Evolutionary conservation across 2,113 vertebrate genomes (phyloP).

Genomic region (Neopipo cinnamomea): DNA sequence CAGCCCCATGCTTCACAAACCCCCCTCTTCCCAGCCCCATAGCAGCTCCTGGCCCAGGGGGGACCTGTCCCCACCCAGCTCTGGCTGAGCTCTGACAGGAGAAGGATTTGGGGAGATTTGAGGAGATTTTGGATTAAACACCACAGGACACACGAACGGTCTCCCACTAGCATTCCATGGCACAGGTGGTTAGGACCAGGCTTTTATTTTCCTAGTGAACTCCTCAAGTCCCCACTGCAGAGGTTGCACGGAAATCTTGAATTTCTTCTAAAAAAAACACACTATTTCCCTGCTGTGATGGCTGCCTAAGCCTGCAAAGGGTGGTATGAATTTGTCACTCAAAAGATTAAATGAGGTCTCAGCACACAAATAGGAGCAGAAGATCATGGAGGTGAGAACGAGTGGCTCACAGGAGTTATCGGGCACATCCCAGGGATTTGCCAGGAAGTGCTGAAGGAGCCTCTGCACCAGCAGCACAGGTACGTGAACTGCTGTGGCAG

Average conservation of each 20-base stretch:
- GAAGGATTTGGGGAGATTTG: not conserved
- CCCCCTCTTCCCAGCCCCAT: not conserved
- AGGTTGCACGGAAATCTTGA: not conserved
- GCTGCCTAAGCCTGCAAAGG: not conserved
- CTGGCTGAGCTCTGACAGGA: not conserved
- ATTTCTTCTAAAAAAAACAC: not conserved
- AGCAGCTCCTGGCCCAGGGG: not conserved
- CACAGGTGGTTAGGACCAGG: not conserved
- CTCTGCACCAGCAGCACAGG: fast-evolving
- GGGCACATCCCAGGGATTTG: not conserved
- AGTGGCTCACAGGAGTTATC: fast-evolving
- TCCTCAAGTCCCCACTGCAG: not conserved
- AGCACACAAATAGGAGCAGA: not conserved
- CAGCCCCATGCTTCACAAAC: not conserved
- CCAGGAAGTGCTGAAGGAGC: not conserved
- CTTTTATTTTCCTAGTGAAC: not conserved
- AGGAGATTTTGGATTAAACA: not conserved
- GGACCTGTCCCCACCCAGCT: not conserved
- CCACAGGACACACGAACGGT: not conserved
- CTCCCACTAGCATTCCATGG: not conserved
- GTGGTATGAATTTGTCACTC: not conserved
- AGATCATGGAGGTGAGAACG: fast-evolving
- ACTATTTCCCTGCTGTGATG: not conserved
- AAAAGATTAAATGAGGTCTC: not conserved
- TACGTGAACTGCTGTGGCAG: not conserved